Evolutionary conservation across 2,888 invertebrate genomes (phyloP), one percentile per base, ranked within the genome.

Genomic region (Coecobrya sp.): DNA sequence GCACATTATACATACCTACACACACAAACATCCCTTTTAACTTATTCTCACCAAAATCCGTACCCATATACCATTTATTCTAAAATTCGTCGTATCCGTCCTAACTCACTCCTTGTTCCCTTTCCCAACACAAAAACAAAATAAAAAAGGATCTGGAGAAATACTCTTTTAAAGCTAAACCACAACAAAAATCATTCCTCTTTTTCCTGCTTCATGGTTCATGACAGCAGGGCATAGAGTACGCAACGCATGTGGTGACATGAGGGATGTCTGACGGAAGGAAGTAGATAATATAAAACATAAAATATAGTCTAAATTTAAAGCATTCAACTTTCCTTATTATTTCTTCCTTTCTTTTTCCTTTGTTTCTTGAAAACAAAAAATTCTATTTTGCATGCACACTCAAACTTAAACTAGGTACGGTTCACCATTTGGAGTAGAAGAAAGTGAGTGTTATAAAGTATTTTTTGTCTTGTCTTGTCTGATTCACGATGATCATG

Each of bases 181-280:
- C 16, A 73, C 73, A 42, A 73, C 49, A 76, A 76, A 79, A 79
- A 52, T 52, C 79, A 55, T 79, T 79, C 27, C 52, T 52, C 52
- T 27, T 52, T 25, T 10, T 68, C 8, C 7, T 13, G 10, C 70
- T 73, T 79, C 79, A 79, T 49, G 22, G 11, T 52, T 76, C 79
- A 55, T 79, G 52, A 79, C 79, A 79, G 0, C 27, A 42, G n/a
- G n/a, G 16, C 16, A 7, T 1, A 27, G 16, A 55, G 52, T 25
- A 45, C 11, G 52, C 42, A 19, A 45, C 11, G 52, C 42, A 19
- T 52, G 76, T 82, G 82, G 62, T 62, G 59, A 82, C 62, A 42
- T 82, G 82, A 82, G 25, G 82, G 82, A 82, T 82, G 82, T 52
- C 25, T 27, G 82, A 82, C 82, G 82, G 62, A 82, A 82, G 59